Conservation (phyloP, 1,140 invertebrate species). For the Melipona quadrifasciata region DNA sequence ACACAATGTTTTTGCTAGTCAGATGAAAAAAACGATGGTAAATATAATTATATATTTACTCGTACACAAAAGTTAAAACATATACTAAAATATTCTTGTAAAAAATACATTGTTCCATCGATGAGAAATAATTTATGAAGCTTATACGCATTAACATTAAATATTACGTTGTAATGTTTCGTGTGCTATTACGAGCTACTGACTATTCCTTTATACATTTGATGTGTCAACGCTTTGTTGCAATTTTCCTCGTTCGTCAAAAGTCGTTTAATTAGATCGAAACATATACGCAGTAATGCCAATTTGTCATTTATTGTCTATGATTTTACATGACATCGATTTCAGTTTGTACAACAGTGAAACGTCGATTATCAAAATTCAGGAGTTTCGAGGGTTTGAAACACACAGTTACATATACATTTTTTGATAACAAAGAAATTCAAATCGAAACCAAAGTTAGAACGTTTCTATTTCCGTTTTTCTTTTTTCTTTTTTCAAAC, state of each 20-base stretch:
- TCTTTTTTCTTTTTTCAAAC: no score
- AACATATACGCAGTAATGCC: no score
- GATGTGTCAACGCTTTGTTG: not conserved
- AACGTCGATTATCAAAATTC: not conserved
- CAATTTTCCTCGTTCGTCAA: no score
- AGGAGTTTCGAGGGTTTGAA: not conserved
- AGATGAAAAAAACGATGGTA: not conserved
- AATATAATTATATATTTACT: conserved; percentile 27
- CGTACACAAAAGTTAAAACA: conserved; percentile 15
- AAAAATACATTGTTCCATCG: conserved; percentile 18
- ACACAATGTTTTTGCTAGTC: not conserved
- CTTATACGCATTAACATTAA: conserved; percentile 27
- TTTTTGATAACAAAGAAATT: not conserved
- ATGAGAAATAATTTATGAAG: conserved; percentile 37
- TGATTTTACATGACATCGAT: not conserved
- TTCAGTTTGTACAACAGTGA: not conserved
- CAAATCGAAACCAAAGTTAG: not conserved
- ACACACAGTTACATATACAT: not conserved
- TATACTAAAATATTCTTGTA: not conserved
- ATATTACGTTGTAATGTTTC: conserved; percentile 34
- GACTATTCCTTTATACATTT: conserved; percentile 49
- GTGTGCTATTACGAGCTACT: conserved; percentile 46
- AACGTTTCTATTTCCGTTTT: not conserved
- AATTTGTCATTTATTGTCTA: not conserved
- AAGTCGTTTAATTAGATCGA: not conserved